phyloP scores from a whole-genome alignment of 2,888 invertebrate genomes.

The Schizaphis graminum region DNA sequence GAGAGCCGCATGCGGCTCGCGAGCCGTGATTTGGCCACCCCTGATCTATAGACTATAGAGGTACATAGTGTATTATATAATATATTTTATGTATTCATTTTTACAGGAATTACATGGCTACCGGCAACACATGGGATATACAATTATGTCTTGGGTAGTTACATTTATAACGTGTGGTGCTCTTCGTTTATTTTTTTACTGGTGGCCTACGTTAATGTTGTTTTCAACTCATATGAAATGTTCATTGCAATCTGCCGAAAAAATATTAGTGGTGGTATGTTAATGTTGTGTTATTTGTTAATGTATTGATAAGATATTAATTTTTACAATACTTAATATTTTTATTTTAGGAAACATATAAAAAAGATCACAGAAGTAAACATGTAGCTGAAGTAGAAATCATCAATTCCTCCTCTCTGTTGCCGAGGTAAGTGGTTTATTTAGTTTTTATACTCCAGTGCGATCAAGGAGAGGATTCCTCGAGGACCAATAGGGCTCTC shows the following conservation, averaged over 20 bases:
- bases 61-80: neutral
- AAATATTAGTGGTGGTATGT: slow-evolving; percentile 81
- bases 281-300: slow-evolving; percentile 67
- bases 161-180: slow-evolving; percentile 81
- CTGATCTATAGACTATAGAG: neutral
- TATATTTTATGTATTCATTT: neutral
- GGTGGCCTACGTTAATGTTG: slow-evolving; percentile 86
- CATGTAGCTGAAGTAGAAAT: slow-evolving; percentile 77
- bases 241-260: slow-evolving; percentile 81
- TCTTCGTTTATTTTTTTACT: slow-evolving; percentile 87
- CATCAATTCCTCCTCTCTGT: slow-evolving; percentile 70
- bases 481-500: slow-evolving; percentile 64
- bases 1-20: no score
- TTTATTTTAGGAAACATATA: slow-evolving; percentile 79
- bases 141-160: slow-evolving; percentile 76
- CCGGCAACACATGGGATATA: slow-evolving; percentile 75
- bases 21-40: no score
- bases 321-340: slow-evolving; percentile 11
- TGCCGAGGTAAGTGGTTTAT: slow-evolving; percentile 63
- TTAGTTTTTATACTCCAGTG: slow-evolving; percentile 55
- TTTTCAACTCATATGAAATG: slow-evolving; percentile 81
- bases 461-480: slow-evolving; percentile 65
- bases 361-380: slow-evolving; percentile 80
- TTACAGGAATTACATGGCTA: slow-evolving; percentile 80
- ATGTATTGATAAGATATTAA: neutral